Base-by-base conservation (phyloP, 1,140 invertebrate species). In the Cepaea nemoralis region DNA sequence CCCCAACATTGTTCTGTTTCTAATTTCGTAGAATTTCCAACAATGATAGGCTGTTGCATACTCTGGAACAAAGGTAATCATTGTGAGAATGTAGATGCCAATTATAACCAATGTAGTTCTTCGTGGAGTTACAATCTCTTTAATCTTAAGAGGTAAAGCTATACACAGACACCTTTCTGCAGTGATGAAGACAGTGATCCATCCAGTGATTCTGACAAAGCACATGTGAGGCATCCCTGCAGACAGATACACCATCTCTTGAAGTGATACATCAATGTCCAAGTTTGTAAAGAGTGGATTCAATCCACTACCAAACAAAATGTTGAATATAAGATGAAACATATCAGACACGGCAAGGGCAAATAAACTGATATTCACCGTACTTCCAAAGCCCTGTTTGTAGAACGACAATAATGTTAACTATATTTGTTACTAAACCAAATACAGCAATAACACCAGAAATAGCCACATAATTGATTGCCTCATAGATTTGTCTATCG, bases 1-100 rank as follows among this genome's bases (percentile, higher is more conserved):
- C 1, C 73, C 45, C 0, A 75, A n/a, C 16, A 75, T 22, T 10
- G 73, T 75, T 55, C 40, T 75, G 73, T 75, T 75, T 22, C 31
- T 75, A 45, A 27, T 45, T 8, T 24, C 22, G 42, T 27, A 48
- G 73, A 48, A 75, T 19, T 45, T 75, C 73, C 39, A 50, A 22
- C 31, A 22, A 45, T 50, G 33, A n/a, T 50, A 48, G 6, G 40
- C 73, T 33, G 27, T 50, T 42, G 16, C 24, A 45, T 33, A 45
- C 8, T 5, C 1, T n/a, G n/a, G 22, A n/a, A 48, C 0, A 1
- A 33, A 19, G 2, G 40, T 27, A 31, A 75, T 50, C 3, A 50
- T 19, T 45, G 50, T 75, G 5, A 50, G 8, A 35, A 1, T 19
- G 45, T 75, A 75, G 31, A 75, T n/a, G 27, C 0, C 2, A 42